Evolutionary conservation across 2,888 invertebrate genomes (phyloP), one percentile per base, ranked within the genome.

Genomic region (Trachelus tabidus): DNA sequence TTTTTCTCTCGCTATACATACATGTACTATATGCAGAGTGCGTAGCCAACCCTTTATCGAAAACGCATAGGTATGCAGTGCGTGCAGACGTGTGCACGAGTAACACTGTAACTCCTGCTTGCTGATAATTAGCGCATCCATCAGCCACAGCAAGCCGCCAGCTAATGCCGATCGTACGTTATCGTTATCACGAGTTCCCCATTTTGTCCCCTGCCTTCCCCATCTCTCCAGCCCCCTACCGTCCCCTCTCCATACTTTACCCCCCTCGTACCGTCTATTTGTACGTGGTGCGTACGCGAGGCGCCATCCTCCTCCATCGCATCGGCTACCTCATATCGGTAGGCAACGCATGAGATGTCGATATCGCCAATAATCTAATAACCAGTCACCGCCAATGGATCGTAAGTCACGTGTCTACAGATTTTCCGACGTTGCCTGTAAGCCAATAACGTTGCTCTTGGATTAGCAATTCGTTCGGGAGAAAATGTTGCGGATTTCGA

Each of bases 121-220:
- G 89, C 91, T 91, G 91, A 91, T 91, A 91, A 91, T 91, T 91
- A 91, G 90, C 91, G 91, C 90, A 91, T 91, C 91, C 91, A 91
- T 91, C 91, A 91, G 91, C 88, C 84, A 83, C 89, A 91, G 91
- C 90, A 89, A 91, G 91, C 91, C 90, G 87, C 89, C 88, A 89
- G 91, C 91, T 91, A 91, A 91, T 91, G 90, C 91, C 91, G 91
- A 91, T 91, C 91, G 91, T 91, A 91, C 91, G 91, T 91, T 91
- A 91, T 91, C 91, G 91, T 91, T 91, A 91, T 91, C 91, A 91
- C 89, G 85, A 86, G 87, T 88, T 90, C 90, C 89, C 91, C 89
- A 89, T 91, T 91, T 91, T 89, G 89, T 87, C 87, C 86, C 83
- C 85, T 82, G 84, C 81, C 82, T 69, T 75, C 74, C 73, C 75